Base-by-base conservation (phyloP, 2,113 vertebrate genomes). In the Cricetomys ansorgei region DNA sequence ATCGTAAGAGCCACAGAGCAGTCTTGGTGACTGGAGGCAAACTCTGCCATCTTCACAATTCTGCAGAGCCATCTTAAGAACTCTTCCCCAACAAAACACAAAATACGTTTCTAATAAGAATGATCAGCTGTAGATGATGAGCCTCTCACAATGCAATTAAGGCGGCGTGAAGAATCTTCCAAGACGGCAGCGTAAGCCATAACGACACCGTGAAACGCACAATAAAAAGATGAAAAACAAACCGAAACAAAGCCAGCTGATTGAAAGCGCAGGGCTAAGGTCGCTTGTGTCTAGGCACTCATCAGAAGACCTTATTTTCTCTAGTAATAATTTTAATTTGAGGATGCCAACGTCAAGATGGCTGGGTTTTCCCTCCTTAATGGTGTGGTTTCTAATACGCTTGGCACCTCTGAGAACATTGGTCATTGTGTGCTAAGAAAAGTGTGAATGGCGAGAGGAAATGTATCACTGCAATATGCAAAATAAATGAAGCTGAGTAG, bases 61-160 rank as follows among this genome's bases (percentile, higher is more conserved):
- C 62, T 45, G 9, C 50, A 48, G 23, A 81, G 15, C 16, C 76
- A 83, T 93, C 91, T 67, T 23, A 69, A 90, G 57, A 31, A 77
- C 65, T 87, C 67, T 67, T 90, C 62, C 55, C 88, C 29, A 87
- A 29, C 91, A 75, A 31, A 90, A 96, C 80, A 88, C 45, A 81
- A 65, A 90, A 88, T 53, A 73, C 37, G 48, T 83, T 94, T 94
- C 57, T 69, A 94, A 91, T 67, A 86, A 92, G 88, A 88, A 72
- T 40, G 80, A 85, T 87, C 81, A 83, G 55, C 6, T 95, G 89
- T 73, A 80, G 70, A 92, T 89, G 75, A 88, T 76, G 72, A 87
- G 40, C 73, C 87, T 70, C 69, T 96, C 75, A 62, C 67, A 94
- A 92, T 92, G 90, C 94, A 97, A 97, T 94, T 96, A 77, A 81